phyloP scores from a whole-genome alignment of 1,140 invertebrate species.

The Caenorhabditis inopinata region DNA sequence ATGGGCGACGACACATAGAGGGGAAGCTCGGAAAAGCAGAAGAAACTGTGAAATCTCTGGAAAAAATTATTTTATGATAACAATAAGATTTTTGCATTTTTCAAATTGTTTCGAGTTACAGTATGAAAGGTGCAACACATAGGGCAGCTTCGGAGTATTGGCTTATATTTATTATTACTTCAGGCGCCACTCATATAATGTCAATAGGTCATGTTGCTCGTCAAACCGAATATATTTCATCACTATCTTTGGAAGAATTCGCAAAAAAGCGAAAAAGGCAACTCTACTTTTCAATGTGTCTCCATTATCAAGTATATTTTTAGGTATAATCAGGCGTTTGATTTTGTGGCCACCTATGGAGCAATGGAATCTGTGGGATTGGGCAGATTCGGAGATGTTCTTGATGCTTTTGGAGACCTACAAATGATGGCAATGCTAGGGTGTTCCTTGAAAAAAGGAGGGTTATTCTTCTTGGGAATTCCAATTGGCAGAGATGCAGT shows the following conservation, averaged over 20 bases:
- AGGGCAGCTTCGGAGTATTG: no score
- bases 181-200: not conserved
- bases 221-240: not conserved
- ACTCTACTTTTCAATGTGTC: not conserved
- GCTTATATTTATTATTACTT: not conserved
- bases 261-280: not conserved
- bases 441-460: conserved; percentile 20
- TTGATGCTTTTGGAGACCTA: conserved; percentile 21
- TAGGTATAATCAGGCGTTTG: not conserved
- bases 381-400: conserved; percentile 11
- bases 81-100: no score
- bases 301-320: not conserved
- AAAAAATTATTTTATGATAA: no score
- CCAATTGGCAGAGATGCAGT: conserved; percentile 13
- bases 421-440: not conserved
- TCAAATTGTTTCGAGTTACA: no score
- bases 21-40: no score
- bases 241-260: not conserved
- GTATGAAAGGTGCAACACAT: no score
- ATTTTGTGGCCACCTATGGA: conserved; percentile 1
- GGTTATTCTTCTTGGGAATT: conserved; percentile 27
- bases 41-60: no score
- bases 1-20: no score
- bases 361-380: conserved; percentile 7
- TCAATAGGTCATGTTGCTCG: not conserved